Percentiles rank a stretch among this genome's conserved stretches.
phyloP scores from a whole-genome alignment of 2,113 vertebrate genomes.

The Mastomys coucha region DNA sequence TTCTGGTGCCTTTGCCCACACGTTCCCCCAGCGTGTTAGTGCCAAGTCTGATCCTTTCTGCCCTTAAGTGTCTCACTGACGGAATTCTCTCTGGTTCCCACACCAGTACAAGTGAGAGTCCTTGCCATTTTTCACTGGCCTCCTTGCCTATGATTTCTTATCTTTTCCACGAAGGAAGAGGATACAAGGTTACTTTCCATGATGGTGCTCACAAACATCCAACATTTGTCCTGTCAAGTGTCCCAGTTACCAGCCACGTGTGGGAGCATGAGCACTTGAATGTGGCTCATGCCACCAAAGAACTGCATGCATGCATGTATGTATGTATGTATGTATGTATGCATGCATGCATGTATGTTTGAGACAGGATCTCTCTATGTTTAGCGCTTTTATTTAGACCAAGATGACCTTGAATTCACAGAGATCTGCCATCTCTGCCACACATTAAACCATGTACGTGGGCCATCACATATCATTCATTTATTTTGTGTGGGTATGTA shows the following conservation, averaged over 20 bases:
- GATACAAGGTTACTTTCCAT: not conserved
- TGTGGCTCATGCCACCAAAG: not conserved
- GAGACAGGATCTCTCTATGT: not conserved
- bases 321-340: not conserved
- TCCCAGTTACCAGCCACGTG: not conserved
- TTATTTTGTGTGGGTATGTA: not conserved
- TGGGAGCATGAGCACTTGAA: not conserved
- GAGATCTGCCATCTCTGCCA: not conserved
- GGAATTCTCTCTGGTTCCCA: not conserved
- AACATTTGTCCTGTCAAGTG: not conserved
- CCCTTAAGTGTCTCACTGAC: rapidly evolving
- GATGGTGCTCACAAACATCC: not conserved
- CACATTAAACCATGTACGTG: not conserved
- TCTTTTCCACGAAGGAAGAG: not conserved
- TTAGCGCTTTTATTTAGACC: not conserved
- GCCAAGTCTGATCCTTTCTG: not conserved
- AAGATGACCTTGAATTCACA: not conserved
- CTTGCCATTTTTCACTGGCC: not conserved
- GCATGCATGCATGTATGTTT: too few relatives aligned
- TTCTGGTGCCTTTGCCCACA: not conserved
- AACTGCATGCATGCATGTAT: too few relatives aligned
- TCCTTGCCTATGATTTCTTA: not conserved
- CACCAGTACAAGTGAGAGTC: not conserved
- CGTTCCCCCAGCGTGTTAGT: not conserved
- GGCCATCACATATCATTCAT: not conserved